Evolutionary conservation across 2,888 invertebrate species (phyloP), one percentile per base, ranked within the genome.

Genomic region (Cephus rjabovi): DNA sequence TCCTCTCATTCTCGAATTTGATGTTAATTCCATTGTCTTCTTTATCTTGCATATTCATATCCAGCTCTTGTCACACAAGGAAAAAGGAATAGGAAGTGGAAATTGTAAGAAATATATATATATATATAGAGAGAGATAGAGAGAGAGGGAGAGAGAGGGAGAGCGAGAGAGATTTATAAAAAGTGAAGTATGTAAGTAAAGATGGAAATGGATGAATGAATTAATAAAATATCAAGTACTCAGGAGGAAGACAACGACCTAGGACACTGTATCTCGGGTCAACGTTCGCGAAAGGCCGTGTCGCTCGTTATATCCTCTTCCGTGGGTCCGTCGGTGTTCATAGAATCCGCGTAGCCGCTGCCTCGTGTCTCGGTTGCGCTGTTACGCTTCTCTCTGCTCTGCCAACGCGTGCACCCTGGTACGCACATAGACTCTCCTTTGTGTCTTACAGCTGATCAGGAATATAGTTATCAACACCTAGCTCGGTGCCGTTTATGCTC

Each of bases 11-110:
- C 30, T 88, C 88, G 80, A 91, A 89, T 81, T 90, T 90, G 78
- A 91, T 91, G 87, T 87, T 90, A 82, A 91, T 90, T 74, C 91
- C 91, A 86, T 90, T 89, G 86, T 90, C 91, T 80, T 90, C 89
- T 80, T 89, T 89, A 82, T 87, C 89, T 79, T 85, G 86, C 78
- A 78, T 75, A 56, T 56, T 56, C 23, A 56, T 23, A 56, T 56
- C 56, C 56, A 9, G 9, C 15, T 56, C 23, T 56, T 2, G 56
- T 56, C 23, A 23, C 56, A 23, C 56, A 56, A 56, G 56, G 56
- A 56, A 56, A 23, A 56, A 56, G 56, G 56, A 23, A 6, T 56
- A 56, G 56, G 56, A 23, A 23, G 23, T 56, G 56, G 15, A 56
- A 56, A 56, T 56, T 23, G 15, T 56, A 15, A 56, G 56, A 23